Evolutionary conservation across 64 coral and sea anemone genomes (phyloP), one percentile per base, ranked within the genome.

Genomic region (Acropora yongei): DNA sequence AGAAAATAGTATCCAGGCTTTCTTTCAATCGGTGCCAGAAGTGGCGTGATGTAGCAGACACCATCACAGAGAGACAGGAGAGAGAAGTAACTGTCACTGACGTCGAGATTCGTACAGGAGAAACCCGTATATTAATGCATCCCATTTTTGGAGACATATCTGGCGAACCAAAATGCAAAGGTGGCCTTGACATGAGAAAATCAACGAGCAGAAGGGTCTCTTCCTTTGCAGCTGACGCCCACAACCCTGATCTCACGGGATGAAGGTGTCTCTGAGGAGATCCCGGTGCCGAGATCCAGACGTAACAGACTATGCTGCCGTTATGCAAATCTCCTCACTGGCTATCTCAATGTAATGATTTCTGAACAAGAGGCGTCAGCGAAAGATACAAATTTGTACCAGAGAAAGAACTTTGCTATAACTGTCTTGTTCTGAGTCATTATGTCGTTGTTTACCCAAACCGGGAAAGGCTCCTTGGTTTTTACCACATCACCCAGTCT

Each of bases 41-140:
- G 45, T 94, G 79, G 86, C 87, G 69, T 49, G 71, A 84, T 42
- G 61, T 84, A 6, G 87, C 92, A 4, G 69, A 78, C 8, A 16
- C 0, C 9, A 78, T 78, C 44, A 78, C 44, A 1, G 76, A 78
- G 13, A 49, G 1, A 41, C 1, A 78, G 18, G 47, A 9, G 2
- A 78, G 76, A 1, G 14, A 78, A n/a, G 76, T 78, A 49, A 78
- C 76, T 0, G 2, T 78, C 7, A 12, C 50, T 55, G 0, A 55
- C 50, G 9, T 55, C 9, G 50, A 5, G 9, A 9, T 55, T 55
- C 1, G 0, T 55, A 55, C 5, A 55, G 50, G 9, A 1, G 50
- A 55, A 55, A 55, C 50, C 50, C 50, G 50, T 9, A 55, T 55
- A 55, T 9, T 55, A 55, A 55, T 13, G 10, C 58, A 63, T 12